phyloP scores from a whole-genome alignment of 2,113 vertebrate species.

The Naja naja region DNA sequence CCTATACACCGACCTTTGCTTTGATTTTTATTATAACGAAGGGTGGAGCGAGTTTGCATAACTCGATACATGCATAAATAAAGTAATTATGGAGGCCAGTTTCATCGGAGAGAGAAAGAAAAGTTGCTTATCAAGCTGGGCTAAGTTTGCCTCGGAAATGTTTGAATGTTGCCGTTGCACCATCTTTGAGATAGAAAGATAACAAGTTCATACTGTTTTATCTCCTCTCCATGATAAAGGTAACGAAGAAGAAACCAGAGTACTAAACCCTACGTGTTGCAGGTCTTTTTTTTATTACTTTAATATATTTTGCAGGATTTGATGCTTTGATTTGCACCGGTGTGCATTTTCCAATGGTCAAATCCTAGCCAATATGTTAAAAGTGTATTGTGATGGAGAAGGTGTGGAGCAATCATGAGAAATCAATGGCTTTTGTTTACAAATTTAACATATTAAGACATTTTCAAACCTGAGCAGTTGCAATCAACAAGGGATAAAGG shows the following conservation, averaged over 20 bases:
- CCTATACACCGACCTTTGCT: constrained; percentile 43
- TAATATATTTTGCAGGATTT: background rate
- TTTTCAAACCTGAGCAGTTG: background rate
- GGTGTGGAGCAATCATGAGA: background rate
- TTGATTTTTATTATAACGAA: background rate
- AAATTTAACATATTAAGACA: background rate
- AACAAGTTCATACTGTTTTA: background rate
- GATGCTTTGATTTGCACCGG: background rate
- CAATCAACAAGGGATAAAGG: background rate
- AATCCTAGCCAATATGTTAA: background rate
- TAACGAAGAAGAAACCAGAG: constrained; percentile 11
- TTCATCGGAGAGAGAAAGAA: accelerated
- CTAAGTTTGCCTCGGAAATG: background rate
- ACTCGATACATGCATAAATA: background rate
- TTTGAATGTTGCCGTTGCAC: background rate
- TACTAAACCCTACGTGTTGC: background rate
- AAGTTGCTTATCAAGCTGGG: background rate
- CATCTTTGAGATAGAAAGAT: background rate
- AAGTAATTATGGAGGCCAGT: accelerated
- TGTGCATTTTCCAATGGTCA: background rate
- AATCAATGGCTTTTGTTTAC: constrained; percentile 1
- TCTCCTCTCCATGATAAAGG: background rate
- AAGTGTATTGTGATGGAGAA: background rate
- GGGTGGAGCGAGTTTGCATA: constrained; percentile 26
- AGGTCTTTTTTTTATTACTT: background rate